Evolutionary conservation across 2,113 vertebrate genomes (phyloP), one percentile per base, ranked within the genome.

Genomic region (Leuciscus idus): DNA sequence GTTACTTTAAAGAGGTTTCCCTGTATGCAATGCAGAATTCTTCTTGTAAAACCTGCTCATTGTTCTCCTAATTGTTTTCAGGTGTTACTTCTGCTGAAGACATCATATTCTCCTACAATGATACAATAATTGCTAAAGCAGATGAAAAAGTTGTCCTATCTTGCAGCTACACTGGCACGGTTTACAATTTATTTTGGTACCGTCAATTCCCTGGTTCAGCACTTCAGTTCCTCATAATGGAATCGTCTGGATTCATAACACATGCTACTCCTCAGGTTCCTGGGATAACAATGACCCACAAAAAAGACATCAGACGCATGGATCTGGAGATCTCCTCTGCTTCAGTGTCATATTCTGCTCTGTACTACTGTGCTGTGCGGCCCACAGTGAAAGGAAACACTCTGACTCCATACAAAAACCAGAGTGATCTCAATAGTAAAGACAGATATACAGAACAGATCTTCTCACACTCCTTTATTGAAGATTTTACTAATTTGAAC

Each of bases 301-400:
- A 33, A 4, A 33, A 33, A 33, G 3, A 33, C 33, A 33, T 33
- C 1, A 50, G 30, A 10, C 28, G 1, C 0, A 26, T 66, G 46
- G 17, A 66, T 8, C 43, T 87, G 15, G 15, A 64, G 13, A 68
- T 87, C 72, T 83, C 33, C 11, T 6, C 68, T 66, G 59, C 28
- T 52, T 5, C 30, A 28, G 52, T 62, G 55, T 15, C 48, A 76
- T 36, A 62, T 74, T 74, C 68, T 28, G 55, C 79, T 61, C 75
- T 84, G 52, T 88, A 72, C 36, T 70, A 81, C 70, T 85, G 83
- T 76, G 83, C 70, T 46, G 39, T 43, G 70, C 4, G 4, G 70
- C 39, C 70, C 70, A 46, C 70, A 73, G 70, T 73, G 39, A 46
- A 46, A 73, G 73, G 64, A 83, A 79, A 79, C 57, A 4, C 43